Evolutionary conservation across 2,888 invertebrate species (phyloP), one percentile per base, ranked within the genome.

Genomic region (Lasioglossum villosulum): DNA sequence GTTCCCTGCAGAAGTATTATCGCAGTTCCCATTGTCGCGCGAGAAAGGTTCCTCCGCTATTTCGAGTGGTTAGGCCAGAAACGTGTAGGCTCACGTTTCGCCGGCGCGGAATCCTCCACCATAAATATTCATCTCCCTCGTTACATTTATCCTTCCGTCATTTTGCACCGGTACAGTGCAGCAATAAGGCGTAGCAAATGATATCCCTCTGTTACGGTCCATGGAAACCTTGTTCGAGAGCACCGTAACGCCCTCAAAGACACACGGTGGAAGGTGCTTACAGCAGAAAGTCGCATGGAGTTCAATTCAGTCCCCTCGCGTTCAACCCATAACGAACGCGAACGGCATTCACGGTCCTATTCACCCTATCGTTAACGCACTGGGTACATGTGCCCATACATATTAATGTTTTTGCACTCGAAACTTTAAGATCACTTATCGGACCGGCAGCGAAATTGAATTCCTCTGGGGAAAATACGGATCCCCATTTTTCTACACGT

Each of bases 71-170:
- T 37, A n/a, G n/a, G 42, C 86, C 82, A 74, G 56, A 63, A 84
- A 84, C 78, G 84, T 80, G 81, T 70, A 77, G 82, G 75, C 56
- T 56, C 82, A 80, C 78, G 76, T 77, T 75, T 30, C 4, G 56
- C 30, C 30, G 2, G 6, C 63, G 14, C 16, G 63, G 83, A 80
- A 71, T 83, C 63, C 63, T 30, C 63, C 74, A 84, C 83, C 89
- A 92, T 92, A 92, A 92, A 92, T 92, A 92, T 92, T 91, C 91
- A 92, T 90, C 86, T 82, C 85, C 89, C 86, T 91, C 89, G 89
- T 92, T 89, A 90, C 91, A 89, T 87, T 90, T 90, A 88, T 88
- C 90, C 90, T 91, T 88, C 83, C 86, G 80, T 85, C 84, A 87
- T 91, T 89, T 89, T 85, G 74, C 76, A 86, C 76, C 83, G 48